Conservation (phyloP, 2,888 invertebrate species). For the Platycheirus albimanus region DNA sequence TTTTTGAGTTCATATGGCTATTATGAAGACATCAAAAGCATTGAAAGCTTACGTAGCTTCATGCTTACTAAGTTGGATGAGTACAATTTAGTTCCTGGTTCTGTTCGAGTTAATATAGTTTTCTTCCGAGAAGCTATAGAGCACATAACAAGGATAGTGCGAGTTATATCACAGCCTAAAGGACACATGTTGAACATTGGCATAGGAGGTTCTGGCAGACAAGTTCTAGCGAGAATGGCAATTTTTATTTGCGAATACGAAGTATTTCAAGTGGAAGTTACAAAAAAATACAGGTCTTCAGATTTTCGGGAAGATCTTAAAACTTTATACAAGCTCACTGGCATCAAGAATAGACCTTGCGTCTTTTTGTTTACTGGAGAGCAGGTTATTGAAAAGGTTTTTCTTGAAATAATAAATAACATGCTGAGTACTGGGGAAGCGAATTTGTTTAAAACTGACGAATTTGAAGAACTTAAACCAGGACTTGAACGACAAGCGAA, state of each 20-base stretch:
- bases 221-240: slow-evolving; percentile 90
- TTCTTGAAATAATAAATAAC: slow-evolving; percentile 94
- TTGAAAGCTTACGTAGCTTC: slow-evolving; percentile 84
- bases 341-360: slow-evolving; percentile 89
- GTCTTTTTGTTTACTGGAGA: slow-evolving; percentile 94
- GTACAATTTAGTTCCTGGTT: slow-evolving; percentile 90
- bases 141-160: slow-evolving; percentile 91
- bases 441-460: slow-evolving; percentile 93
- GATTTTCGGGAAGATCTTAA: slow-evolving; percentile 94
- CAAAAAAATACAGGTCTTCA: slow-evolving; percentile 88
- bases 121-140: slow-evolving; percentile 94
- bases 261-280: slow-evolving; percentile 91
- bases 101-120: slow-evolving; percentile 91
- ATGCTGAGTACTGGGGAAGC: slow-evolving; percentile 94
- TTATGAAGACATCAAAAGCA: slow-evolving; percentile 90
- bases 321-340: slow-evolving; percentile 87
- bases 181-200: slow-evolving; percentile 94
- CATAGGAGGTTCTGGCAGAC: slow-evolving; percentile 93
- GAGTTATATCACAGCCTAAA: slow-evolving; percentile 92
- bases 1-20: slow-evolving; percentile 90
- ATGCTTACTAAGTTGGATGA: slow-evolving; percentile 83
- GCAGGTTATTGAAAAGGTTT: slow-evolving; percentile 91
- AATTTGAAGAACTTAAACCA: slow-evolving; percentile 88
- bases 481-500: slow-evolving; percentile 79
- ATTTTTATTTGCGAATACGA: slow-evolving; percentile 91